Evolutionary conservation across 2,113 vertebrate genomes (phyloP), one percentile per base, ranked within the genome.

Genomic region (Seriola rivoliana): DNA sequence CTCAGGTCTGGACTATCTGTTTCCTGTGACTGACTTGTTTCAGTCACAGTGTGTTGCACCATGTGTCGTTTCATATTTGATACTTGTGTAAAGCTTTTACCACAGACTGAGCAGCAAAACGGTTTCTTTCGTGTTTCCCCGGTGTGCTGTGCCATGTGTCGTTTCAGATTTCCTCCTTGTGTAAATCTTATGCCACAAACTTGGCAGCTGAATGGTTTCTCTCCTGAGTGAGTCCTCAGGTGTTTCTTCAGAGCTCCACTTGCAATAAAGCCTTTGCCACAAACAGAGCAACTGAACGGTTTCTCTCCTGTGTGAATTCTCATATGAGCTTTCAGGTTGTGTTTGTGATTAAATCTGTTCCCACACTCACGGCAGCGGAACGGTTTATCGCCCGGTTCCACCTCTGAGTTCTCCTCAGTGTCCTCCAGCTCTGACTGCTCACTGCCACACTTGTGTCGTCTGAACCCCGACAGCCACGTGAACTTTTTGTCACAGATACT

Each of bases 251-350:
- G 57, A 0, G 80, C 70, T 13, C 46, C 71, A 0, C 69, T 75
- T 0, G 64, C 55, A 2, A 38, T 14, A 8, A 81, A 81, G 4
- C 46, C 60, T 63, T 75, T 75, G 0, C 57, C 13, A 0, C 80
- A 81, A 0, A 75, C 46, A 0, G 71, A 54, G 71, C 80, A 81
- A 1, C 57, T 25, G 44, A 81, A 81, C 0, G 80, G 80, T 63
- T 75, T 81, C 68, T 82, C 80, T 14, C 67, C 73, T 0, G 50
- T 82, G 65, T 82, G 80, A 14, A 70, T 75, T 1, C 72, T 82
- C 48, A 76, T 46, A n/a, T 82, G 80, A n/a, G 66, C 63, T 42
- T 66, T 75, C 55, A 81, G 23, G 10, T 73, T 50, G 40, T 65
- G 54, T 12, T 65, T 73, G 70, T 73, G 70, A 7, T 50, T 52